Evolutionary conservation across 2,113 vertebrate species (phyloP).

Genomic region (Shinisaurus crocodilurus): DNA sequence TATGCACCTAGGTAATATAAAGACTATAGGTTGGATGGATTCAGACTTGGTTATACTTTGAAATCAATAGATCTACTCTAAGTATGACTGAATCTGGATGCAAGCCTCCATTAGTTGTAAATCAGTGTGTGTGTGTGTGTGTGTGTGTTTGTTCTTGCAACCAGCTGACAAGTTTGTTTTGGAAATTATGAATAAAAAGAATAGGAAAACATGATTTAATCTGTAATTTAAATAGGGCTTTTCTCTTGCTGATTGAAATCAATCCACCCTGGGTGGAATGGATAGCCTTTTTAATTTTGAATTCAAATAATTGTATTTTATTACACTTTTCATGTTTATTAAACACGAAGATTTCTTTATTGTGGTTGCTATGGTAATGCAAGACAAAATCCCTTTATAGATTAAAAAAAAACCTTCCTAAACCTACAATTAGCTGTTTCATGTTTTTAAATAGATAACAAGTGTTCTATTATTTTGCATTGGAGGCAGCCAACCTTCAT

Average conservation of each 20-base stretch:
- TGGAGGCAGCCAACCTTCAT: not conserved
- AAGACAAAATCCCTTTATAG: not conserved
- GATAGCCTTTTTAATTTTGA: conserved; percentile 6
- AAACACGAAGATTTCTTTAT: not conserved
- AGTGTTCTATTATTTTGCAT: conserved; percentile 10
- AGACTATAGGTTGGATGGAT: not conserved
- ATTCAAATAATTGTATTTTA: not conserved
- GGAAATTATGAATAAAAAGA: not conserved
- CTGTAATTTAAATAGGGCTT: not conserved
- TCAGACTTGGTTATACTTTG: not conserved
- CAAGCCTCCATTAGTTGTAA: not conserved
- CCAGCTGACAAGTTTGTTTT: not conserved
- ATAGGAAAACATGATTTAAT: not conserved
- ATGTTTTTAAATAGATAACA: conserved; percentile 28
- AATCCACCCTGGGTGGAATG: not conserved
- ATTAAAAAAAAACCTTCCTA: not conserved
- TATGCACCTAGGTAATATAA: not conserved
- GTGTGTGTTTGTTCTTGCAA: not conserved
- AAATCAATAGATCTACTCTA: not conserved
- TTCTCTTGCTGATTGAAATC: not conserved
- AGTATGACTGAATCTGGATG: not conserved
- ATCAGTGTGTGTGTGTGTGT: not conserved
- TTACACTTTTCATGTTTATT: conserved; percentile 6
- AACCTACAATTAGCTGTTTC: conserved; percentile 24
- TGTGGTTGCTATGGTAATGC: conserved; percentile 23